phyloP scores from a whole-genome alignment of 2,888 invertebrate genomes.

The Macroteleia sp. region DNA sequence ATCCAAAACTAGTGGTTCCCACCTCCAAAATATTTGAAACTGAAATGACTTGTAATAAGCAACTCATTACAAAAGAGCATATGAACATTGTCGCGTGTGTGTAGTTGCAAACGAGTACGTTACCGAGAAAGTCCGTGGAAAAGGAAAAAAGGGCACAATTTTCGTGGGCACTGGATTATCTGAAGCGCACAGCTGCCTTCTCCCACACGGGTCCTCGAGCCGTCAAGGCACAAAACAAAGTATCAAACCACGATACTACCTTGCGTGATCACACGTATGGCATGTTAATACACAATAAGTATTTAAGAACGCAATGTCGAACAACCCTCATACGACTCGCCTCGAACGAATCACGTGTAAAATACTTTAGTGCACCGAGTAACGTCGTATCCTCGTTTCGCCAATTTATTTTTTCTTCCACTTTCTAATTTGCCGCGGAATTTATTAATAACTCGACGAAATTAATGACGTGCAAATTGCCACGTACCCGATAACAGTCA shows the following conservation, averaged over 20 bases:
- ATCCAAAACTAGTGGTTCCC: no score
- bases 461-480: conserved; percentile 46
- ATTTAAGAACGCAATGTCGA: conserved; percentile 71
- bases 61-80: conserved; percentile 32
- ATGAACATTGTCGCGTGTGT: conserved; percentile 56
- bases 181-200: conserved; percentile 77
- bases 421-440: conserved; percentile 43
- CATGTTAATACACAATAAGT: conserved; percentile 82
- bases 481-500: conserved; percentile 6
- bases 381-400: conserved; percentile 11
- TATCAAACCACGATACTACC: conserved; percentile 74
- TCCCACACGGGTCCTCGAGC: conserved; percentile 76
- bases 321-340: conserved; percentile 47
- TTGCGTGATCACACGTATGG: conserved; percentile 79
- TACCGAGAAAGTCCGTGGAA: conserved; percentile 40
- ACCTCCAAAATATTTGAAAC: no score
- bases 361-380: conserved; percentile 24
- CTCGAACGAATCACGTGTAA: conserved; percentile 49
- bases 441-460: conserved; percentile 40
- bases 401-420: conserved; percentile 4
- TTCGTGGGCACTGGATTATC: conserved; percentile 72
- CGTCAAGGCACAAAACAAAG: conserved; percentile 72
- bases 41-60: no score
- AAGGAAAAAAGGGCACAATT: conserved; percentile 57
- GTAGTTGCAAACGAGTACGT: conserved; percentile 48